Conservation (phyloP, 2,113 vertebrate genomes). For the Genyomyrus donnyi region DNA sequence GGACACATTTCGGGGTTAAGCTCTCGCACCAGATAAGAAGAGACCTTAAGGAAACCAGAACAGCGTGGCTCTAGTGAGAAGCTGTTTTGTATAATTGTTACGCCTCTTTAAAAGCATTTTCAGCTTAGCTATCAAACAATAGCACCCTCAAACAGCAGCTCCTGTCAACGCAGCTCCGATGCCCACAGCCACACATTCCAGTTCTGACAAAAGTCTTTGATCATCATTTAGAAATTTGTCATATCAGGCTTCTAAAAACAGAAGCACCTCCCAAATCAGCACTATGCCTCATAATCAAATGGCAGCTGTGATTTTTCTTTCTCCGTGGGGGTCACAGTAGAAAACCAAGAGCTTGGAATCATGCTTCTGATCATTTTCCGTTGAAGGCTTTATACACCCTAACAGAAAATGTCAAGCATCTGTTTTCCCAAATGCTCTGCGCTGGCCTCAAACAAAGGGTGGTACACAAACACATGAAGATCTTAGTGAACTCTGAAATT, state of each 20-base stretch:
- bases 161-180: too few relatives aligned
- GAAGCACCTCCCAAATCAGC: background rate
- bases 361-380: background rate
- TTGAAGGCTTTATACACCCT: background rate
- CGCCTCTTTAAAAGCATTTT: background rate
- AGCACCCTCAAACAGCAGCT: background rate
- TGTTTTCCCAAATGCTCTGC: slow-evolving; percentile 8
- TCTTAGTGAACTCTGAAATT: slow-evolving; percentile 3
- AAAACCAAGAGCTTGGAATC: background rate
- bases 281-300: background rate
- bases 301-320: background rate
- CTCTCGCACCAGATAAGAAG: too few relatives aligned
- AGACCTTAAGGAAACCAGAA: background rate
- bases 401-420: slow-evolving; percentile 12
- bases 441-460: background rate
- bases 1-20: background rate
- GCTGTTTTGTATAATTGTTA: background rate
- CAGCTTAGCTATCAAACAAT: background rate
- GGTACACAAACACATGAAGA: background rate
- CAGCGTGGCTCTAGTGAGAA: background rate
- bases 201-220: background rate
- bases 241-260: background rate
- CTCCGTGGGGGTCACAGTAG: background rate
- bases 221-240: background rate
- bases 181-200: background rate